These are phyloP conservation scores for Astropecten irregularis DNA, from an alignment of 53 echinoderm and acorn worm species.

Conservation along the genomic window DNA sequence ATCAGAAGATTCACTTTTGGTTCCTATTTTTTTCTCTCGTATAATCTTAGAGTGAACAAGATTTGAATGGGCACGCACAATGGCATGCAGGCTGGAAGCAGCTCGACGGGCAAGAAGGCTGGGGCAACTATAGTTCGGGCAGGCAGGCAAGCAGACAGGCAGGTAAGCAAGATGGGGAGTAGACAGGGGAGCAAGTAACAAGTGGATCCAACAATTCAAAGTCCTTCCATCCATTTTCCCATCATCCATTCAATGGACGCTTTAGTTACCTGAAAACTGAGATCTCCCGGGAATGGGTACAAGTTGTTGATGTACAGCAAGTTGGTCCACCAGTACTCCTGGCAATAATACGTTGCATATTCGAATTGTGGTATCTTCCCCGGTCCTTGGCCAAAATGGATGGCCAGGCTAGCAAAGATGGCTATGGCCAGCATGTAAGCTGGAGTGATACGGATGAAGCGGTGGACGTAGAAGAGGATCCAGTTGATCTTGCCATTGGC, in stretches of 20 bases:
- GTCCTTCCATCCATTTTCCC: too few species aligned
- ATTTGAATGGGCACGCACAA: too few species aligned
- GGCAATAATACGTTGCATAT: conserved; percentile 26
- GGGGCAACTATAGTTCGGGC: too few species aligned
- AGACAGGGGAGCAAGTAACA: too few species aligned
- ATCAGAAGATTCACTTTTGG: background rate
- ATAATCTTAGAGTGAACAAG: too few species aligned
- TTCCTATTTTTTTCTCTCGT: too few species aligned
- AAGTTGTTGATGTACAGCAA: conserved; percentile 93
- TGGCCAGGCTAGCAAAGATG: conserved; percentile 19
- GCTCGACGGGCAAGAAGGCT: too few species aligned
- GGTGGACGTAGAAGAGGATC: conserved; percentile 63
- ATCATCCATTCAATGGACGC: too few species aligned
- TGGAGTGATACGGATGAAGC: conserved; percentile 59
- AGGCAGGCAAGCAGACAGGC: too few species aligned
- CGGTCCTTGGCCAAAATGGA: conserved; percentile 55
- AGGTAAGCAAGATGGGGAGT: too few species aligned
- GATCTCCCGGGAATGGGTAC: conserved; percentile 43
- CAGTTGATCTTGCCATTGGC: conserved; percentile 50
- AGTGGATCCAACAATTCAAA: too few species aligned
- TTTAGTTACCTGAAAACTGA: background rate
- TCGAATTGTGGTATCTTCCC: background rate
- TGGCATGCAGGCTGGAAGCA: too few species aligned
- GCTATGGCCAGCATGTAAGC: conserved; percentile 42
- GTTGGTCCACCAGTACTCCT: conserved; percentile 92